These are phyloP conservation scores for Halcyon leucocephala DNA, from an alignment of 2,797 vertebrate genomes.

Conservation along the genomic window DNA sequence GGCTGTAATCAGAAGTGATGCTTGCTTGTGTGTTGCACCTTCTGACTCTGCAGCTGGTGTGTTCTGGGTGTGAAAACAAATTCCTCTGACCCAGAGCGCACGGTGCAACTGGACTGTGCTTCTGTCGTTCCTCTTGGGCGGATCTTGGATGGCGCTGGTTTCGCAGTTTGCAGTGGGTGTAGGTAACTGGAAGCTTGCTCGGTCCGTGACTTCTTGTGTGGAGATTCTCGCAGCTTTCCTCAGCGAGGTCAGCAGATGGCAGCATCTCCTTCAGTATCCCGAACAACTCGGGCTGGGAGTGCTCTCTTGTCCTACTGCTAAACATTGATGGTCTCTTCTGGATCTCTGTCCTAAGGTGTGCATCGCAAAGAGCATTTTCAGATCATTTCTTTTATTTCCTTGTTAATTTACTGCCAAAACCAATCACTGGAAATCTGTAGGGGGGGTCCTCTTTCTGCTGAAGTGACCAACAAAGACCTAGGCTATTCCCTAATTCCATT, in stretches of 20 bases:
- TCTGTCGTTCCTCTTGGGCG: neutral
- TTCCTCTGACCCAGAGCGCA: rapidly evolving
- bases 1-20: neutral
- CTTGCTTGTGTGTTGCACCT: neutral
- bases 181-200: neutral
- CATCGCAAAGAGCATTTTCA: neutral
- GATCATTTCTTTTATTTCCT: neutral
- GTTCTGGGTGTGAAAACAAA: neutral
- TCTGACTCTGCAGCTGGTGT: neutral
- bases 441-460: neutral
- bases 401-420: neutral
- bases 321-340: neutral
- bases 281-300: rapidly evolving
- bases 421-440: neutral
- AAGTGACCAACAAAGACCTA: neutral
- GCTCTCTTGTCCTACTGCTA: neutral
- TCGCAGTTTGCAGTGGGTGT: neutral
- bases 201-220: rapidly evolving
- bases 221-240: neutral
- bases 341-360: neutral
- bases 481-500: neutral
- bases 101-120: neutral
- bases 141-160: too few relatives aligned
- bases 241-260: slow-evolving; percentile 37
- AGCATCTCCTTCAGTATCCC: neutral